Evolutionary conservation across 2,888 invertebrate species (phyloP).

Genomic region (Callyntrura guangdongensis): DNA sequence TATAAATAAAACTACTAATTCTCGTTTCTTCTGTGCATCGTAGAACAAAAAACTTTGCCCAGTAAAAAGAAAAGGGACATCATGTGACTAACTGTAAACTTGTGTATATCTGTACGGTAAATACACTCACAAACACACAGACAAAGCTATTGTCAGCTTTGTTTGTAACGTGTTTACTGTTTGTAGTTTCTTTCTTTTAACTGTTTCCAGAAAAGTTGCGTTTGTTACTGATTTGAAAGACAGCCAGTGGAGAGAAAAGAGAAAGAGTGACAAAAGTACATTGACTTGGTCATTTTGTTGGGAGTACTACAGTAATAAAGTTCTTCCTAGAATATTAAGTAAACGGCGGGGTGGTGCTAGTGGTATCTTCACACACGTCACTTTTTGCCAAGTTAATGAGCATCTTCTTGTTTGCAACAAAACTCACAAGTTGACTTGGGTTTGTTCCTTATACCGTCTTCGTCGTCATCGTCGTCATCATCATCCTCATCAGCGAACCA

Average conservation of each 20-base stretch:
- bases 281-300: conserved; percentile 33
- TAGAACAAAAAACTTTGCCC: neutral
- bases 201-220: neutral
- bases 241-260: neutral
- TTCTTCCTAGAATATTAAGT: conserved; percentile 16
- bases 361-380: neutral
- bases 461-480: neutral
- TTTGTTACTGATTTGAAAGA: neutral
- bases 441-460: too few species aligned
- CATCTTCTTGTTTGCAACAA: neutral
- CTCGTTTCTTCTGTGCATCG: neutral
- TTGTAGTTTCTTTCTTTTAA: conserved; percentile 12
- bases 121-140: neutral
- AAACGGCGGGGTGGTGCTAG: neutral
- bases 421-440: neutral
- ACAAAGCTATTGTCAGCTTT: neutral
- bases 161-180: neutral
- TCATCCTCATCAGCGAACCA: neutral
- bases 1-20: conserved; percentile 2
- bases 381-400: conserved; percentile 20
- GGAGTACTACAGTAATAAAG: neutral
- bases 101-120: neutral
- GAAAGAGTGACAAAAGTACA: conserved; percentile 23
- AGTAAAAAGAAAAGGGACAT: conserved; percentile 12
- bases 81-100: neutral